Conservation (phyloP, 2,888 invertebrate genomes). For the Spilosoma lubricipeda region DNA sequence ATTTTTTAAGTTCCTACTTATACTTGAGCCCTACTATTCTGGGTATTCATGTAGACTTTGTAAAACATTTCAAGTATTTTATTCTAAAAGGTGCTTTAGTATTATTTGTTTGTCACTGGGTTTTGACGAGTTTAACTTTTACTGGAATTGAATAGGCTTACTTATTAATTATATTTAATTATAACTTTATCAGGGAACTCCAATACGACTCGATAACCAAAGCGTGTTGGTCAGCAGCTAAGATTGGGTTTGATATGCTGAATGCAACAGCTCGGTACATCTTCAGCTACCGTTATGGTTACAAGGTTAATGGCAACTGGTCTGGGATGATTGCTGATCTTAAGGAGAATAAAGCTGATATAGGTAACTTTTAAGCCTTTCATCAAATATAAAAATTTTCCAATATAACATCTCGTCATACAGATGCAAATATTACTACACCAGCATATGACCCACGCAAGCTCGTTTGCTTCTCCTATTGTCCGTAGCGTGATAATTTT, state of each 20-base stretch:
- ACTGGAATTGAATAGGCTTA: too few relatives aligned
- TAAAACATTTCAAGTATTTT: not conserved
- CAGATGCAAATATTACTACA: not conserved
- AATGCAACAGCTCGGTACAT: conserved; percentile 68
- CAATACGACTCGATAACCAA: conserved; percentile 67
- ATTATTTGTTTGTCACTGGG: too few relatives aligned
- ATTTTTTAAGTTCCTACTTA: not conserved
- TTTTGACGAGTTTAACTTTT: too few relatives aligned
- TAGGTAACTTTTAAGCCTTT: conserved; percentile 55
- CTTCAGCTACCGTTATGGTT: conserved; percentile 69
- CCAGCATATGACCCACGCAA: too few relatives aligned
- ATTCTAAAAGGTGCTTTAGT: not conserved
- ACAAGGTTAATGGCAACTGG: conserved; percentile 68
- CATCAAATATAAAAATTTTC: too few relatives aligned
- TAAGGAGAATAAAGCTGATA: conserved; percentile 61
- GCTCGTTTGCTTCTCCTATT: too few relatives aligned
- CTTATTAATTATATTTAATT: too few relatives aligned
- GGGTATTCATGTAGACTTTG: not conserved
- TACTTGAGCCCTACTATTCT: not conserved
- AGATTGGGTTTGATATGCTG: conserved; percentile 67
- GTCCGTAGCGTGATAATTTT: too few relatives aligned
- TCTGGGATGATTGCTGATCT: conserved; percentile 71
- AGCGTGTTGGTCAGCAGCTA: conserved; percentile 64
- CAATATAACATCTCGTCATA: not conserved
- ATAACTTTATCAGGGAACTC: conserved; percentile 55